Evolutionary conservation across 2,888 invertebrate genomes (phyloP).

Genomic region (Mechanitis mazaeus): DNA sequence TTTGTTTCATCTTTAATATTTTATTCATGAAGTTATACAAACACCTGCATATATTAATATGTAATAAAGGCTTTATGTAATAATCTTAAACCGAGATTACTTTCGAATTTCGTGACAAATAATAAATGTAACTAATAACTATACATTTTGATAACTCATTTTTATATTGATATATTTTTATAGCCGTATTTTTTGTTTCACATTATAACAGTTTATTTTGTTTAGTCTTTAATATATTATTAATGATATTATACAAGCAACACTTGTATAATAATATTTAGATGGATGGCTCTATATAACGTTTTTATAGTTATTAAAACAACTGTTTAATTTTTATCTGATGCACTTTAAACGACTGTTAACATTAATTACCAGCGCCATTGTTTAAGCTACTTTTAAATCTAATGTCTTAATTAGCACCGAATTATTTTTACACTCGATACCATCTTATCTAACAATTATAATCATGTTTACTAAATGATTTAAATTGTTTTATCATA

Average conservation of each 20-base stretch:
- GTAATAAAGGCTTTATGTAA: no score
- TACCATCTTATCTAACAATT: constrained; percentile 32
- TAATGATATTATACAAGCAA: neutral
- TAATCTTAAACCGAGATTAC: neutral
- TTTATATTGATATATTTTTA: neutral
- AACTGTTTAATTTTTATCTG: constrained; percentile 17
- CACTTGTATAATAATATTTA: neutral
- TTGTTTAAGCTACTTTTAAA: constrained; percentile 18
- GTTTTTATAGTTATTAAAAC: neutral
- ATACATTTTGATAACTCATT: neutral
- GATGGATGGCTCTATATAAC: neutral
- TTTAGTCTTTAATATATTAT: no score
- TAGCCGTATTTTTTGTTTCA: no score
- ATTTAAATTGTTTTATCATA: constrained; percentile 14
- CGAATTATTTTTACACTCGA: constrained; percentile 32
- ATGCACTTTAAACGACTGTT: constrained; percentile 20
- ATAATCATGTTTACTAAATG: constrained; percentile 7
- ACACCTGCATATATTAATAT: no score
- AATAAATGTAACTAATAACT: neutral
- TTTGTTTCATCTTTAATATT: no score
- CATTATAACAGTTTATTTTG: no score
- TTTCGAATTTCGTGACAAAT: neutral
- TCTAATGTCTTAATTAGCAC: constrained; percentile 31
- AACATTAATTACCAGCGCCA: constrained; percentile 19
- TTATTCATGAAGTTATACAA: no score